Percentiles rank a stretch among this genome's conserved stretches.
Conservation (phyloP, 2,888 invertebrate species). For the Drosophila birchii region DNA sequence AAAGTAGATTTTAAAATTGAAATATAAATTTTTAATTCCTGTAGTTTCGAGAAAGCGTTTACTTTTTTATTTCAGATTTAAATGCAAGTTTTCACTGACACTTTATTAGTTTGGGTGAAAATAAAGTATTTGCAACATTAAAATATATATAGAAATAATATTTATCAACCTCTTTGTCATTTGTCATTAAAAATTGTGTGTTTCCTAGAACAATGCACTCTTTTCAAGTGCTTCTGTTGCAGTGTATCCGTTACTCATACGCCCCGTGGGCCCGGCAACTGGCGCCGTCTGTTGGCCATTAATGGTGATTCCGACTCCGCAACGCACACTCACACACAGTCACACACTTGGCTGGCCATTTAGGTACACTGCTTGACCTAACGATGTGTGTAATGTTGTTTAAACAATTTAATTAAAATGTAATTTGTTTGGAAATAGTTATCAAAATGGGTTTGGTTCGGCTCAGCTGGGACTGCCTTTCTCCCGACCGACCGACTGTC, state of each 20-base stretch:
- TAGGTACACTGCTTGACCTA: slow-evolving; percentile 81
- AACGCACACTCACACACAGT: slow-evolving; percentile 35
- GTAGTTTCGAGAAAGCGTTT: neutral
- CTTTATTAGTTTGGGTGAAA: neutral
- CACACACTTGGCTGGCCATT: slow-evolving; percentile 58
- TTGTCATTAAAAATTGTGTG: neutral
- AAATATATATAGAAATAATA: neutral
- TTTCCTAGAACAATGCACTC: neutral
- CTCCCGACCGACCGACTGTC: slow-evolving; percentile 3
- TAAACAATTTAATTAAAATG: slow-evolving; percentile 84
- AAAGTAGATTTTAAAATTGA: neutral
- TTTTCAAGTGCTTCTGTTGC: neutral
- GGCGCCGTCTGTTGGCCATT: slow-evolving; percentile 74
- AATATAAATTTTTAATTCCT: neutral
- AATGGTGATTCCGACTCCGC: slow-evolving; percentile 68
- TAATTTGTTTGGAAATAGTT: slow-evolving; percentile 82
- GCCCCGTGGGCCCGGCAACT: slow-evolving; percentile 70
- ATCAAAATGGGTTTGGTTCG: slow-evolving; percentile 72
- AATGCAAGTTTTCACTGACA: neutral
- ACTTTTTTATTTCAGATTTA: neutral
- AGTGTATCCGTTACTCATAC: slow-evolving; percentile 67
- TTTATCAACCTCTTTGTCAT: no score
- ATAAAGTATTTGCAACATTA: neutral
- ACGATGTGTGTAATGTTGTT: slow-evolving; percentile 83
- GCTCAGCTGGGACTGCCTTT: slow-evolving; percentile 19